Evolutionary conservation across 2,888 invertebrate species (phyloP), one percentile per base, ranked within the genome.

Genomic region (Cenopis cana): DNA sequence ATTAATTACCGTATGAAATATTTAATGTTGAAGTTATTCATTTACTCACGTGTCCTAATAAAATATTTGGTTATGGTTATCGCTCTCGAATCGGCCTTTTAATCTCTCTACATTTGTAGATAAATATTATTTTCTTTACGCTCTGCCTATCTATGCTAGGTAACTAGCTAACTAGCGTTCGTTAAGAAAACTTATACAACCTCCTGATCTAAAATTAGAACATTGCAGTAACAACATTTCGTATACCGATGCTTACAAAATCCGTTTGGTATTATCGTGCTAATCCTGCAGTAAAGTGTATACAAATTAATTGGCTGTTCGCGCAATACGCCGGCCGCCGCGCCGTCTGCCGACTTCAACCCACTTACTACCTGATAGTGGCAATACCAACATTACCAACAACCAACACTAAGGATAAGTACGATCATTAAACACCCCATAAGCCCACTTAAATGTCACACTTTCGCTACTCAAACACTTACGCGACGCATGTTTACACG

Each of bases 331-430:
- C 64, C 83, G 80, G 83, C 79, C 86, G 88, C 88, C 88, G 87
- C 83, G 89, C 91, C 83, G 91, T 90, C 91, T 89, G 84, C 83
- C 81, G 77, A 75, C 79, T 74, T 76, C 82, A 87, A 86, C 88
- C 86, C 79, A 87, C 87, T 86, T 87, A 81, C 80, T 74, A 75
- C 77, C 76, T 66, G 52, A 68, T 69, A 76, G 73, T 66, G 66
- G 67, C 71, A 56, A 61, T 67, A 61, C 56, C 61, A 60, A 50
- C 71, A 56, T 56, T 67, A 61, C 56, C 61, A 60, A 50, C 54
- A 60, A n/a, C 46, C 14, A 46, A 46, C 70, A 36, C 33, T 60
- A 71, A 65, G 71, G 67, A 71, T 46, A 50, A 46, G 41, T 33
- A 71, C 46, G 49, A 49, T 29, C 66, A 56, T 66, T 66, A 55